phyloP scores from a whole-genome alignment of 53 echinoderm and acorn worm genomes.

The Henricia sp. region DNA sequence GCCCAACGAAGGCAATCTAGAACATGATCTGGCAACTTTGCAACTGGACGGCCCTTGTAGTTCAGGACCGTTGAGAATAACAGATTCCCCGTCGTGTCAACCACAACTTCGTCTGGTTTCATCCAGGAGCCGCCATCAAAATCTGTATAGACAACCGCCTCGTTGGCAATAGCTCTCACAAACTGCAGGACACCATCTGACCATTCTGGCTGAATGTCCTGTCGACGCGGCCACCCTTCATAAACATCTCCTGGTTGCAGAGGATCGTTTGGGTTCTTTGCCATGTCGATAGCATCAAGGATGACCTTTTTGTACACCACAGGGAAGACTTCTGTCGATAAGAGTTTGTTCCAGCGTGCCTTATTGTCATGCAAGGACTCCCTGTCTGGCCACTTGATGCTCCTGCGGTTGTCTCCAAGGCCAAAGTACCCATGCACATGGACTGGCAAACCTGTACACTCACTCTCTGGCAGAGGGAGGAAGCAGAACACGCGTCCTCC shows the following conservation, averaged over 20 bases:
- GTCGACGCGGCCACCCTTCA: constrained; percentile 63
- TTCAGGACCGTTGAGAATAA: constrained; percentile 31
- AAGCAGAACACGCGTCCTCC: constrained; percentile 89
- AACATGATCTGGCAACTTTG: constrained; percentile 37
- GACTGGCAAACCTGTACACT: constrained; percentile 82
- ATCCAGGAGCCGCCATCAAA: constrained; percentile 56
- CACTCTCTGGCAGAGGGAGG: constrained; percentile 86
- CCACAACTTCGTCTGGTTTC: constrained; percentile 42
- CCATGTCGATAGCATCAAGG: constrained; percentile 11
- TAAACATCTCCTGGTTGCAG: constrained; percentile 51
- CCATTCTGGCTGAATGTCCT: constrained; percentile 46
- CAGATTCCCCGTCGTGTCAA: not conserved
- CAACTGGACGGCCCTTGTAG: constrained; percentile 17
- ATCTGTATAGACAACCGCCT: constrained; percentile 63
- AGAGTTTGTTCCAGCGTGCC: constrained; percentile 79
- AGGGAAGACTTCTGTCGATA: constrained; percentile 74
- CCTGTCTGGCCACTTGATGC: constrained; percentile 83
- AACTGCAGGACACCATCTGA: constrained; percentile 48
- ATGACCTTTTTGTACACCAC: constrained; percentile 69
- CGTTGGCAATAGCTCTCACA: constrained; percentile 18
- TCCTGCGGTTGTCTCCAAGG: constrained; percentile 84
- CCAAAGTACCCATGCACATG: constrained; percentile 94
- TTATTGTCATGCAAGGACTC: constrained; percentile 78
- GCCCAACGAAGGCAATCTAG: constrained; percentile 20
- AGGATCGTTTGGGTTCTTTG: not conserved